Conservation (phyloP, 2,888 invertebrate genomes). For the Lithophane leautieri region DNA sequence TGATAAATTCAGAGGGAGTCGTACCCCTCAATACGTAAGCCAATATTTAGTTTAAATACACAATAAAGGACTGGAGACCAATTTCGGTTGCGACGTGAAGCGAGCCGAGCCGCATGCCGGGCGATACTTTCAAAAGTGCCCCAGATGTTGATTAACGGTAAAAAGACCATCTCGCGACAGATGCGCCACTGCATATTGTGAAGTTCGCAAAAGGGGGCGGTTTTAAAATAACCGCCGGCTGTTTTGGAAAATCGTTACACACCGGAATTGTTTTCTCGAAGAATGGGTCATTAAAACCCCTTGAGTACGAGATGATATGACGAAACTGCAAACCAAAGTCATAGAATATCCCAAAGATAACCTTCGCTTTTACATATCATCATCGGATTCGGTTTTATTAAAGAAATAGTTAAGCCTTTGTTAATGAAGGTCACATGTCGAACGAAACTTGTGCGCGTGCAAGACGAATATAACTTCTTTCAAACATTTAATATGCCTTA, state of each 20-base stretch:
- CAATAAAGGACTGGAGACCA: conserved; percentile 82
- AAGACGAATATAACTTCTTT: conserved; percentile 42
- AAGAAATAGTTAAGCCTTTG: conserved; percentile 39
- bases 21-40: conserved; percentile 41
- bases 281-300: conserved; percentile 12
- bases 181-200: conserved; percentile 79
- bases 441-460: conserved; percentile 24
- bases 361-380: conserved; percentile 28
- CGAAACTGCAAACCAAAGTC: conserved; percentile 7
- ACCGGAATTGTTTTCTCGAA: conserved; percentile 20
- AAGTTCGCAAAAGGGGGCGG: conserved; percentile 66
- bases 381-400: conserved; percentile 4
- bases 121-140: conserved; percentile 89
- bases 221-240: conserved; percentile 47
- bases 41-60: conserved; percentile 70
- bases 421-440: conserved; percentile 35
- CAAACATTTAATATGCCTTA: conserved; percentile 33
- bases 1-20: neutral
- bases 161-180: conserved; percentile 84
- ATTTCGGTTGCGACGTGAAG: conserved; percentile 77
- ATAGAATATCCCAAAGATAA: neutral
- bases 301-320: neutral
- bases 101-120: conserved; percentile 63
- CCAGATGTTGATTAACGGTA: conserved; percentile 89
- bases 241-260: conserved; percentile 35